Evolutionary conservation across 2,888 invertebrate genomes (phyloP), one percentile per base, ranked within the genome.

Genomic region (Epinotia brunnichana): DNA sequence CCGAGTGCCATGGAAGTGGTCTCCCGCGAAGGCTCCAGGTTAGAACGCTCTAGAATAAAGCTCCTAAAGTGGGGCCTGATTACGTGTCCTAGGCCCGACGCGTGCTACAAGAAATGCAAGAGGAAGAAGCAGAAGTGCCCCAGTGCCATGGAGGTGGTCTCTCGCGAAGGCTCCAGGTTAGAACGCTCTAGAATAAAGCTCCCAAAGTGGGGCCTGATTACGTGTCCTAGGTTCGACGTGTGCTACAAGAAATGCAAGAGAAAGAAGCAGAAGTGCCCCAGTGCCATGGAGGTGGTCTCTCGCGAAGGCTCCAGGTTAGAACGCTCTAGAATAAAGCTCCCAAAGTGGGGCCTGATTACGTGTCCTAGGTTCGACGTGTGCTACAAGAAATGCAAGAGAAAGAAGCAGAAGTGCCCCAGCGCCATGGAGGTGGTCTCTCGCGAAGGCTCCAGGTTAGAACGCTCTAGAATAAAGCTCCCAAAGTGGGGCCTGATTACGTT

Each of bases 301-400:
- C 76, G 74, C 2, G 88, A 90, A 2, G 79, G 64, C 1, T 5
- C 17, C 15, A 3, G 24, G 11, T 56, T 13, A 21, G 24, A 56
- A 15, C 29, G 56, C 56, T 2, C 7, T 19, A 56, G 15, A n/a
- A 13, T 56, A 24, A 15, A 39, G 39, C 9, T 41, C 41, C 41
- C 41, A 41, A 41, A 41, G n/a, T n/a, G n/a, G 1, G 2, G 21
- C 21, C 2, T 1, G 2, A 2, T 24, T 24, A 24, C 21, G 21
- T 92, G 92, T 73, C 85, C 87, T 11, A 72, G 85, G 17, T 91
- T 90, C 48, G 89, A 91, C 71, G 81, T 85, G 74, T 92, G 92
- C 78, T 90, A 86, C 78, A 82, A 83, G 61, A 87, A 84, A 78
- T 87, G 89, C 76, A 85, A 82, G 62, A 86, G 79, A 75, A 78